phyloP scores from a whole-genome alignment of 2,888 invertebrate genomes.

The Lycocerus yunnanus region DNA sequence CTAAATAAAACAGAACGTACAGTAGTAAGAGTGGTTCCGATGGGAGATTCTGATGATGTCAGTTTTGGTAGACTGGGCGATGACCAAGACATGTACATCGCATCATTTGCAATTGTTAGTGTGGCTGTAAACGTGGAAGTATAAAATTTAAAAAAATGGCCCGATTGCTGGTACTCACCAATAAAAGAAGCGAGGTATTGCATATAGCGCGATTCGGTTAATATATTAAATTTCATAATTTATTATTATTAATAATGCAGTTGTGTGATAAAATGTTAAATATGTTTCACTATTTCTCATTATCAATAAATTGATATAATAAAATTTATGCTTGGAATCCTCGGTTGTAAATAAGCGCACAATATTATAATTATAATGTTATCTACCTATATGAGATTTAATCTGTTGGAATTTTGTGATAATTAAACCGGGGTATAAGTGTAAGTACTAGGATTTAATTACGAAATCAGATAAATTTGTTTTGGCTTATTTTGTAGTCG shows the following conservation, averaged over 20 bases:
- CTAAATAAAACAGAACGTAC: neutral
- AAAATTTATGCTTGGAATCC: neutral
- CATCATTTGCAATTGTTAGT: constrained; percentile 16
- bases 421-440: neutral
- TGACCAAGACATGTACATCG: constrained; percentile 31
- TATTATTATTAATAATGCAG: neutral
- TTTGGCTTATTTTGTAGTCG: neutral
- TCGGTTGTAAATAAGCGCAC: neutral
- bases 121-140: constrained; percentile 21
- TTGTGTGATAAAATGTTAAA: neutral
- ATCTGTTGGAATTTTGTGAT: neutral
- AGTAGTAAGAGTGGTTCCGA: neutral
- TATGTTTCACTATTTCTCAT: neutral
- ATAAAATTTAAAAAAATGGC: neutral
- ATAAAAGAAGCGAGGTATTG: neutral
- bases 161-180: neutral
- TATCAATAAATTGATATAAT: neutral
- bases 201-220: neutral
- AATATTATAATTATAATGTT: neutral
- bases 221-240: neutral
- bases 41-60: neutral
- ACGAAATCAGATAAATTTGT: neutral
- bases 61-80: constrained; percentile 34
- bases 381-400: neutral
- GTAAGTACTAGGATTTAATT: neutral